Base-by-base conservation (phyloP, 2,888 invertebrate genomes). In the Caenorhabditis becei region DNA sequence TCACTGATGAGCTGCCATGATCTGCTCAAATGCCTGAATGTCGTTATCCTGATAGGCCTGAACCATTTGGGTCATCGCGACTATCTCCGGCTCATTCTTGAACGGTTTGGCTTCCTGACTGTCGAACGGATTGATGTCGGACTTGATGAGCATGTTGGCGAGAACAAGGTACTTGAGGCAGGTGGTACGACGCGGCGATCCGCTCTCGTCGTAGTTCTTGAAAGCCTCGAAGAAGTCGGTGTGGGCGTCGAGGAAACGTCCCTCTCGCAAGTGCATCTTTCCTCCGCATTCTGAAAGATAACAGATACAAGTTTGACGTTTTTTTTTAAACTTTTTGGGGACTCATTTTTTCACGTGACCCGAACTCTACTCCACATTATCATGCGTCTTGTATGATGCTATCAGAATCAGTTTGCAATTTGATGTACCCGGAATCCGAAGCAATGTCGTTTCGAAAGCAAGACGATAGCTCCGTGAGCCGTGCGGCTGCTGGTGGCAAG, bases 71-170 rank as follows among this genome's bases (percentile, higher is more conserved):
- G 98, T 99, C 97, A 99, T 98, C 18, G 98, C 98, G 86, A 98
- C 93, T 89, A 99, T 98, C 93, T 99, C 98, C 0, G 97, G 97
- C 93, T 99, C 98, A 92, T 98, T 98, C 93, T 97, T 98, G 92
- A 99, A 99, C 0, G 99, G 98, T 91, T 99, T 99, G 0, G 98
- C 98, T 93, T 99, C 99, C 93, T 99, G 98, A 0, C 97, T 97
- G 92, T 99, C 99, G 92, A 99, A 99, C 0, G 99, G 99, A 93
- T 99, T 99, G 85, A 99, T 99, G 44, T 97, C 97, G 4, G 97
- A 98, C 92, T 98, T 97, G 97, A 98, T 99, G 93, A 93, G 95
- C 99, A 99, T 99, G 92, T 97, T 99, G 20, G 99, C 98, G 91
- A 99, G 92, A 47, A 99, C 98, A 87, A 99, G 94, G 92, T 99